Evolutionary conservation across 2,113 vertebrate genomes (phyloP), one percentile per base, ranked within the genome.

Genomic region (Cynoglossus semilaevis): DNA sequence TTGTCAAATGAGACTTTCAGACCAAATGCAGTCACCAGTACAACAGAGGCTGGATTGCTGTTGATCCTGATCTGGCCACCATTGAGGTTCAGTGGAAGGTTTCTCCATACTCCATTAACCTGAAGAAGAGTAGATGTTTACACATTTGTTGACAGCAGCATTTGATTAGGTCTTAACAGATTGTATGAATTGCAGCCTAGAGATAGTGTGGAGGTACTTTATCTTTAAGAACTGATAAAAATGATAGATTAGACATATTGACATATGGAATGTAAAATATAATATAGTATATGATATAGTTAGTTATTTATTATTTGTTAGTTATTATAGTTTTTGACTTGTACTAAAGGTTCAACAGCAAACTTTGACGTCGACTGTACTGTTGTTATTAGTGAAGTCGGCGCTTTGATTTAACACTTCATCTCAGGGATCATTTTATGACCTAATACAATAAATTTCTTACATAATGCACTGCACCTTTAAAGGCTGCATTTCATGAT

Each of bases 41-140:
- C 17, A 16, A 93, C 47, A 44, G 86, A 85, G 42, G 80, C 82
- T 1, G 86, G 84, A 2, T 88, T 89, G 15, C 43, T 68, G 38
- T 64, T 77, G 56, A 93, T 82, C 1, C 12, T 83, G 63, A 94
- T 9, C 5, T 69, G 59, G 1, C 84, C 86, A 16, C 57, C 63
- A 0, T 37, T 61, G 34, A 88, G 61, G 0, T 15, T 87, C 49
- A 93, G 83, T 0, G 93, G 93, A 64, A 95, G 80, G 29, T 79
- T 91, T 22, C 8, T 88, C 84, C 89, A 92, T 67, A 91, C 50
- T 0, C 79, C 80, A 78, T 94, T 91, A 45, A 94, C 91, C 94
- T 95, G 62, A 34, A 51, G 60, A 35, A 48, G 9, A 66, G 19
- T 17, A 29, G n/a, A 15, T 34, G 8, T 52, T 53, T 11, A 13